Evolutionary conservation across 2,113 vertebrate genomes (phyloP), one percentile per base, ranked within the genome.

Genomic region (Mobula birostris): DNA sequence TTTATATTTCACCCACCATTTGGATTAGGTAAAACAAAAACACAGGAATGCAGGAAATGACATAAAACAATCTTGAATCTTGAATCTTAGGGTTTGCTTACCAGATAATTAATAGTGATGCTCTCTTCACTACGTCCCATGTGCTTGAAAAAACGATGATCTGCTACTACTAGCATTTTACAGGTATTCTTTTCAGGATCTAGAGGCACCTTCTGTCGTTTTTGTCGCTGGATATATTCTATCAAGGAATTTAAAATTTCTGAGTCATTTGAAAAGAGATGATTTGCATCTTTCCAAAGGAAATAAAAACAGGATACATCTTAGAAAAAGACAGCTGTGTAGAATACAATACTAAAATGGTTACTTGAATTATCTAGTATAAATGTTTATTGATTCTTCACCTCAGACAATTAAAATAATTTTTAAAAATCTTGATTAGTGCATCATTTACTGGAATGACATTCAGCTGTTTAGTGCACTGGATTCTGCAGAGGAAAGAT

Each of bases 71-170:
- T 48, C 48, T 48, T 48, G 48, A 48, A 48, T 48, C 48, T 48
- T 48, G 48, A 66, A 66, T 40, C 94, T 40, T 40, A 15, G 21
- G 5, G 56, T 11, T 29, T 70, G 1, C 96, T 96, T 95, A 99
- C 99, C 96, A 99, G 96, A 95, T 99, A 99, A 95, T 99, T 99
- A 88, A 99, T 98, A 0, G 99, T 99, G 61, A 98, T 98, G 78
- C 99, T 99, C 96, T 99, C 98, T 94, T 99, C 98, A 94, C 97
- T 96, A 4, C 99, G 97, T 48, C 99, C 99, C 99, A 99, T 99
- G 95, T 98, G 96, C 92, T 95, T 96, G 95, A 97, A 99, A 95
- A 99, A 99, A 79, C 98, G 98, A 95, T 99, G 98, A 95, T 99
- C 99, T 36, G 99, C 99, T 9, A 99, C 99, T 94, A 99, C 97